These are phyloP conservation scores for Paralvinella palmiformis DNA, from an alignment of 1,140 invertebrate species.

Conservation along the genomic window DNA sequence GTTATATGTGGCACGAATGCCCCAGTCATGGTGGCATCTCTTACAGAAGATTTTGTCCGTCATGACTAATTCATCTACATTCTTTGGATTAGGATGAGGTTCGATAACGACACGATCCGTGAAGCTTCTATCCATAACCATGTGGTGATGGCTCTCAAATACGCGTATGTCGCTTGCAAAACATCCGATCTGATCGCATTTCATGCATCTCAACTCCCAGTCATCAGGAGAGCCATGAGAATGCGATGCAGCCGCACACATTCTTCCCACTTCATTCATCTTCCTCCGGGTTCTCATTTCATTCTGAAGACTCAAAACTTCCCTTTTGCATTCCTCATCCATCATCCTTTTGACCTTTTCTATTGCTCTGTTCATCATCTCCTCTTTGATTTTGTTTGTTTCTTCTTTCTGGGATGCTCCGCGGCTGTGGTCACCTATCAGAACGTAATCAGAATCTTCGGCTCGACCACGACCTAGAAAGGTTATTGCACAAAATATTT, in stretches of 20 bases:
- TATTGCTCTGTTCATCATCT: constrained; percentile 35
- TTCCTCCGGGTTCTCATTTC: constrained; percentile 21
- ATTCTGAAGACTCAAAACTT: constrained; percentile 22
- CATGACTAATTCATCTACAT: constrained; percentile 17
- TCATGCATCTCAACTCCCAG: constrained; percentile 26
- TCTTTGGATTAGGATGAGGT: constrained; percentile 14
- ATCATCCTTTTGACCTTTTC: constrained; percentile 2
- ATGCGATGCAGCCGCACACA: background rate
- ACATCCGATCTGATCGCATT: constrained; percentile 29
- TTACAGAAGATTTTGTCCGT: constrained; percentile 28
- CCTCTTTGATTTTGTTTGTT: constrained; percentile 31
- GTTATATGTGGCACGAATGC: constrained; percentile 24
- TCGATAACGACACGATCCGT: constrained; percentile 7
- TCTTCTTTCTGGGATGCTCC: constrained; percentile 30
- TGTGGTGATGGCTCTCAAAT: constrained; percentile 27
- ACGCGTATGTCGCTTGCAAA: constrained; percentile 27
- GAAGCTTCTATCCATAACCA: constrained; percentile 25
- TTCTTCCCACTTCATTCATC: constrained; percentile 14
- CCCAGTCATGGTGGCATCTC: constrained; percentile 31
- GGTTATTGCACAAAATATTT: background rate
- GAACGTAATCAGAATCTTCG: constrained; percentile 26
- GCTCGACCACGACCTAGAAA: constrained; percentile 35
- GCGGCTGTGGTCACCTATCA: constrained; percentile 24
- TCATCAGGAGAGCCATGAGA: background rate
- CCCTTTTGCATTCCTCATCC: constrained; percentile 7